Base-by-base conservation (phyloP, 2,113 vertebrate species). In the Muscicapa adusta region DNA sequence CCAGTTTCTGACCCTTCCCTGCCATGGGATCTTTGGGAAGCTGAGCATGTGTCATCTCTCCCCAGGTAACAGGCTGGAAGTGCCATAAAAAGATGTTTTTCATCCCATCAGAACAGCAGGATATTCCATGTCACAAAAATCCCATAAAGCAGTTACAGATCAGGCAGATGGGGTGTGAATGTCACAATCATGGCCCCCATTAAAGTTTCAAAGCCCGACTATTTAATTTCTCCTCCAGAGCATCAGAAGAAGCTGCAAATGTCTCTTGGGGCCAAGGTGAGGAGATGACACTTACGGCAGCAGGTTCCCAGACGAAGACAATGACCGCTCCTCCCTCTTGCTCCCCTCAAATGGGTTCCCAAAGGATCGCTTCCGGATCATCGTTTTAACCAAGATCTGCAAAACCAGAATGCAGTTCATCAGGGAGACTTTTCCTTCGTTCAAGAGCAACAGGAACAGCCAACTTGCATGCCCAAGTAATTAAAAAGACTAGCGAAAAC, bases 311-410 rank as follows among this genome's bases (percentile, higher is more conserved):
- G 98, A 97, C 3, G 98, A 96, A 23, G 98, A 98, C 95, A 98
- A 58, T 0, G 97, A 97, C 53, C 98, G 94, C 47, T 99, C 99
- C 58, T 99, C 99, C 88, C 98, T 98, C 81, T 98, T 98, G 89
- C 98, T 98, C 95, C 98, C 98, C 57, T 99, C 99, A 0, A 99
- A 99, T 0, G 99, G 99, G 96, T 99, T 99, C 88, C 99, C 99
- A 5, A 99, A 99, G 54, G 99, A 99, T 53, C 99, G 98, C 81
- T 99, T 99, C 63, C 99, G 98, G 91, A 99, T 98, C 99, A 99
- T 99, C 1, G 99, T 99, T 97, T 99, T 98, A 65, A 99, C 99
- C 97, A 99, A 91, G 93, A 99, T 99, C 99, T 99, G 96, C 34
- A 85, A 93, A 62, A 68, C 25, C 89, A 92, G 26, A 85, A n/a